Evolutionary conservation across 2,888 invertebrate genomes (phyloP), one percentile per base, ranked within the genome.

Genomic region (Drosophila rellima): DNA sequence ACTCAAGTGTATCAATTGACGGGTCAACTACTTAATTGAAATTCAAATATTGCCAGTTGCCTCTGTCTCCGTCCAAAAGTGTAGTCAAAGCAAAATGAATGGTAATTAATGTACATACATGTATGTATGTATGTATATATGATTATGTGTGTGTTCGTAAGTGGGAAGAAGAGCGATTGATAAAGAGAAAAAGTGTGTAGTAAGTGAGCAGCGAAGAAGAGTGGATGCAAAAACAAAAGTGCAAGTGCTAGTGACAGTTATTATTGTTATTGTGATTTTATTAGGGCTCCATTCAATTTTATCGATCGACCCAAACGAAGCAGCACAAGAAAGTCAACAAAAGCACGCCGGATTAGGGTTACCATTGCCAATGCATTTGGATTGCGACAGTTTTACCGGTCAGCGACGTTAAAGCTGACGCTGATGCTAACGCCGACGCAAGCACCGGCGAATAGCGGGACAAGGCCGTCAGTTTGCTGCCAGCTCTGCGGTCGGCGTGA

Each of bases 391-490:
- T 35, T 56, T 45, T 42, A 29, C 74, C 78, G 78, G 75, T 60
- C 63, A 54, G 13, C 51, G 47, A 52, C 31, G 66, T 35, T 33
- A 17, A 42, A 42, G 54, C 15, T 13, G 42, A n/a, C 42, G 31
- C n/a, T n/a, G n/a, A n/a, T n/a, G n/a, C n/a, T n/a, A n/a, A 56
- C 54, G 66, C 20, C 42, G 31, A 44, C 45, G 60, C 31, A 23
- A 42, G 51, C 76, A 55, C 78, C 78, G 75, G 78, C 60, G 52
- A 60, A 60, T 63, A 68, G 44, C 68, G 68, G 69, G 54, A 74
- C 74, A 75, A 75, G 74, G 74, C 74, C 73, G 54, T 44, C 64
- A 44, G 55, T 60, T 50, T 48, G 67, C 42, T 59, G 60, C 0
- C 65, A 60, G 56, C 54, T 52, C 60, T 73, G 63, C 63, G 52